Evolutionary conservation across 2,113 vertebrate species (phyloP), one percentile per base, ranked within the genome.

Genomic region (Sander lucioperca): DNA sequence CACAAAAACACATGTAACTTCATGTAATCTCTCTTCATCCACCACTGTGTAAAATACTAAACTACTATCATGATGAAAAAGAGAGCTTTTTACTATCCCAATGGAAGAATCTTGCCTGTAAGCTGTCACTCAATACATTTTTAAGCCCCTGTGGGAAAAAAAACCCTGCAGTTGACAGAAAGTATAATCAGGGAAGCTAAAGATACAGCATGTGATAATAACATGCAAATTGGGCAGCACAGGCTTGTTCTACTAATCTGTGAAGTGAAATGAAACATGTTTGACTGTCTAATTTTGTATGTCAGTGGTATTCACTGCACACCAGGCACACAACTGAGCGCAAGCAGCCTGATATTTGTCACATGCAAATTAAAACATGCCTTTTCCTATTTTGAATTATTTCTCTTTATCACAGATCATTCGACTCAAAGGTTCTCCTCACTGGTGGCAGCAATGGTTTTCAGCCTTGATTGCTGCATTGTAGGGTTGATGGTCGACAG

Each of bases 251-350:
- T 30, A 39, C 45, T 80, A 78, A 80, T 83, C 78, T 84, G 83
- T 77, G 78, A 80, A 72, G 73, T 74, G 66, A 86, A 86, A 79
- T 66, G 69, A 88, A 90, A 90, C 78, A 77, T 75, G 82, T 77
- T 65, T 76, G 59, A 79, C 54, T 85, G 61, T 57, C 59, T 77
- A 15, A 53, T 82, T 84, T 50, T 83, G 70, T 77, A 74, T 56
- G 59, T 75, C 74, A 51, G 18, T 50, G 33, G 23, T 30, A 48
- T 71, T 86, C 58, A 36, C 47, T 39, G 73, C 63, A n/a, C 58
- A 74, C 58, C 16, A 79, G 80, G 57, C 70, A 21, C 65, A 69
- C 62, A 39, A 19, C 48, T 43, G 43, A 75, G 64, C 12, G 33
- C 67, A 70, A 58, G 75, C 79, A 58, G 19, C 39, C 71, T 51